A percentile compares a stretch with the other conserved stretches of the same genome.
Conservation (phyloP, 2,888 invertebrate genomes). For the Rutpela maculata region DNA sequence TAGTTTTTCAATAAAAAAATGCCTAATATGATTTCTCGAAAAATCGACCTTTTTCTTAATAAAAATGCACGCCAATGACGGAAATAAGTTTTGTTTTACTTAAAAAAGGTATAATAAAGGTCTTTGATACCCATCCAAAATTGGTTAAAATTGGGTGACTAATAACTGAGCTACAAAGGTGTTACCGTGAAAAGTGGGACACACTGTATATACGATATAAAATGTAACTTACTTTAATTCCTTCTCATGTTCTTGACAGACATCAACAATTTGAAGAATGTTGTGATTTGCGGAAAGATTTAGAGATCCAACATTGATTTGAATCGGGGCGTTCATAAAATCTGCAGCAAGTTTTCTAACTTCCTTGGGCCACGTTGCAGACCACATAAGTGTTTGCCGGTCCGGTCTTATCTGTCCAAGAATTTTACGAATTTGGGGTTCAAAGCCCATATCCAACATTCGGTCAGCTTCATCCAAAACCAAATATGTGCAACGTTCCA, state of each 20-base stretch:
- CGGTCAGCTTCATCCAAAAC: conserved; percentile 96
- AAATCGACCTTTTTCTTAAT: no score
- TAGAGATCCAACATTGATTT: conserved; percentile 93
- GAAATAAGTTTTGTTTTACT: no score
- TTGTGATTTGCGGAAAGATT: conserved; percentile 93
- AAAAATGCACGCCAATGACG: no score
- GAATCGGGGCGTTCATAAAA: conserved; percentile 91
- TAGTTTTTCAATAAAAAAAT: no score
- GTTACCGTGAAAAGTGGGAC: no score
- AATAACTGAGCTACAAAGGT: no score
- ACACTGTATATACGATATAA: no score
- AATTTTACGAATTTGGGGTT: conserved; percentile 96
- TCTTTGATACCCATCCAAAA: no score
- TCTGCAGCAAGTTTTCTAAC: conserved; percentile 94
- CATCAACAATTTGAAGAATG: conserved; percentile 91
- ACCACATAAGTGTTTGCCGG: conserved; percentile 98
- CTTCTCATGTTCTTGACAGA: conserved; percentile 91
- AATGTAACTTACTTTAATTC: conserved; percentile 74
- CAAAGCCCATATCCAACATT: conserved; percentile 99
- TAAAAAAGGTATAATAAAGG: no score
- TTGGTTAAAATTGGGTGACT: no score
- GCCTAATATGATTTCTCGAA: no score
- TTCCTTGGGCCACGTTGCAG: conserved; percentile 99
- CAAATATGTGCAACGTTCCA: conserved; percentile 86
- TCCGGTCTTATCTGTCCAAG: conserved; percentile 95